A percentile compares a stretch with the other conserved stretches of the same genome.
These are phyloP conservation scores for Phenganax stokvisi DNA, from an alignment of 92 coral and sea anemone species.

Conservation along the genomic window DNA sequence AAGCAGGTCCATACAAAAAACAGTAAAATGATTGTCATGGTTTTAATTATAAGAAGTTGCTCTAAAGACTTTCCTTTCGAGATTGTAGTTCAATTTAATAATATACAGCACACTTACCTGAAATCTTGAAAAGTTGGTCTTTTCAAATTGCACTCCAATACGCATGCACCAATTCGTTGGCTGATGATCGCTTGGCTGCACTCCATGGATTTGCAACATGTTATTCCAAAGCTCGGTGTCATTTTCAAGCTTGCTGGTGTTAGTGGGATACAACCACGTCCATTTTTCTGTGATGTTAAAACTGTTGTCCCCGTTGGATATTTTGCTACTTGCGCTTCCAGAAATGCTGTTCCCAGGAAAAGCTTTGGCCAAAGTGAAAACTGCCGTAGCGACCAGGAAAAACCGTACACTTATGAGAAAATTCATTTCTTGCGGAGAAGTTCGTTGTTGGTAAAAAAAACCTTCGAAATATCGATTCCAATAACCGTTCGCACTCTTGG, in stretches of 20 bases:
- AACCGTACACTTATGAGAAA: not conserved
- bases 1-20: not conserved
- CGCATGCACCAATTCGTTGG: conserved; percentile 2
- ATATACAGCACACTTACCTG: not conserved
- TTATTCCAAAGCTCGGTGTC: not conserved
- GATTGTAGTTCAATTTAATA: not conserved
- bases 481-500: not conserved
- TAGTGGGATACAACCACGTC: not conserved
- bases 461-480: not conserved
- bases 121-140: conserved; percentile 12
- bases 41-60: not conserved
- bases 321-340: not conserved
- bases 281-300: not conserved
- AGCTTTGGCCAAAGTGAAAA: not conserved
- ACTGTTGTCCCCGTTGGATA: not conserved
- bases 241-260: not conserved
- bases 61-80: not conserved
- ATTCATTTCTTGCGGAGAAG: not conserved
- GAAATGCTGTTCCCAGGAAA: not conserved
- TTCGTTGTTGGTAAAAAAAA: not conserved
- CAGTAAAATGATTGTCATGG: not conserved
- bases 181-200: not conserved
- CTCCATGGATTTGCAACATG: not conserved
- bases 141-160: not conserved
- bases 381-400: not conserved